Evolutionary conservation across 2,797 vertebrate genomes (phyloP).

Genomic region (Sebastiscus tertius): DNA sequence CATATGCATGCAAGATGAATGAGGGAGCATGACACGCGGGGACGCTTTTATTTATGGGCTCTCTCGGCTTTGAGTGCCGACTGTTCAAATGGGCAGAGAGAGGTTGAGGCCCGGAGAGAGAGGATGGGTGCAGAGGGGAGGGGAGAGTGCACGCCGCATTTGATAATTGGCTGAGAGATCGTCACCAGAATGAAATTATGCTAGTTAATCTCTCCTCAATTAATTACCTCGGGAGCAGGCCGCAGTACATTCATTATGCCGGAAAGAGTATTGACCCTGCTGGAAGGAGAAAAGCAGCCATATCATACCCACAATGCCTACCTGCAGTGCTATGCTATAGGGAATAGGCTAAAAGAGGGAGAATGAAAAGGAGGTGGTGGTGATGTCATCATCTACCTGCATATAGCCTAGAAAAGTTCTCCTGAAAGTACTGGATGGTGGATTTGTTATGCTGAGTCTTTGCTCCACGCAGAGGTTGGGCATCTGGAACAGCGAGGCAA

Average conservation of each 20-base stretch:
- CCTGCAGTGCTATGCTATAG: constrained; percentile 3
- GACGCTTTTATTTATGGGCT: constrained; percentile 61
- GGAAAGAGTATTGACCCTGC: constrained; percentile 55
- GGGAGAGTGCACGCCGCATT: constrained; percentile 60
- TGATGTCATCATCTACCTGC: constrained; percentile 19
- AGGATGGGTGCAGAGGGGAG: constrained; percentile 15
- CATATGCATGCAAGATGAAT: constrained; percentile 45
- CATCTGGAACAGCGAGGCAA: constrained; percentile 44
- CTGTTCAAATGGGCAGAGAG: constrained; percentile 39
- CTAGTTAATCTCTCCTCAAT: constrained; percentile 84
- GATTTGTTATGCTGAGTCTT: background rate
- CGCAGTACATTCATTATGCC: constrained; percentile 76
- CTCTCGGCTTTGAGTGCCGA: constrained; percentile 42
- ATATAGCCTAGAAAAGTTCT: background rate
- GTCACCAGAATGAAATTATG: constrained; percentile 84
- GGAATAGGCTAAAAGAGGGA: background rate
- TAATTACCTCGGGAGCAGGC: constrained; percentile 82
- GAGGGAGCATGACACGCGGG: constrained; percentile 32
- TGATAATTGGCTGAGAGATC: constrained; percentile 83
- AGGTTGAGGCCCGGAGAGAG: constrained; percentile 30
- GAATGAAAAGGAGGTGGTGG: background rate
- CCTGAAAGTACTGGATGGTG: background rate
- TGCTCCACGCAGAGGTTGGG: constrained; percentile 37
- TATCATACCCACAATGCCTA: constrained; percentile 36
- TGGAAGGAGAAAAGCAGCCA: constrained; percentile 37